Conservation (phyloP, 2,797 vertebrate genomes). For the Epinephelus coioides region DNA sequence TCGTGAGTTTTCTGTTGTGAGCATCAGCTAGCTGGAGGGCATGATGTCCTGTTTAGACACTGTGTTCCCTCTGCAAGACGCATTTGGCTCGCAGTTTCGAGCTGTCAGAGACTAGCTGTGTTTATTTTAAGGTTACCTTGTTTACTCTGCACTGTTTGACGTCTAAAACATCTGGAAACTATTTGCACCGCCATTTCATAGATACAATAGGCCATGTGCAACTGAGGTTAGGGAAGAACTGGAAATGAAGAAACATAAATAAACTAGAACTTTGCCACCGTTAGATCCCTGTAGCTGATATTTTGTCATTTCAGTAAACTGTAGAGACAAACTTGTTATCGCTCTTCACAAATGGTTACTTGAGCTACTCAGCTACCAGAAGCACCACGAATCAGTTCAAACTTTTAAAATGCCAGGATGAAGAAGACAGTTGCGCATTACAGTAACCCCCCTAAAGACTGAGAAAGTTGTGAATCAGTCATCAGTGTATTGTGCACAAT, state of each 20-base stretch:
- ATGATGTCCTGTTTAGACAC: not conserved
- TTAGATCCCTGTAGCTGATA: not conserved
- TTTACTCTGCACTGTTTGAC: constrained; percentile 32
- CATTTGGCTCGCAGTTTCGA: not conserved
- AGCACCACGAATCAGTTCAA: not conserved
- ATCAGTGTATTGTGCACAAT: not conserved
- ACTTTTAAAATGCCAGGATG: not conserved
- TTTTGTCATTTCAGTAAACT: not conserved
- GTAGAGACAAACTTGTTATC: not conserved
- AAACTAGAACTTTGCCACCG: not conserved
- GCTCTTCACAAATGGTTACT: not conserved
- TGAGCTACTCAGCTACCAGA: not conserved
- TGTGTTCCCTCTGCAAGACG: not conserved
- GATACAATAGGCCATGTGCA: not conserved
- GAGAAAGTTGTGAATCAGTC: not conserved
- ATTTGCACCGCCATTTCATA: not conserved
- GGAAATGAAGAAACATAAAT: not conserved
- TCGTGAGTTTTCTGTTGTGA: not conserved
- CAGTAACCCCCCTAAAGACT: not conserved
- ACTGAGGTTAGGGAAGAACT: not conserved
- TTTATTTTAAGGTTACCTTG: constrained; percentile 40
- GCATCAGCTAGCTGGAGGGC: not conserved
- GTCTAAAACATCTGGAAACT: constrained; percentile 40
- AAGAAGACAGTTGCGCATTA: not conserved
- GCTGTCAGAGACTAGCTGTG: not conserved